Evolutionary conservation across 2,113 vertebrate genomes (phyloP).

Genomic region (Tricholaema leucomelas): DNA sequence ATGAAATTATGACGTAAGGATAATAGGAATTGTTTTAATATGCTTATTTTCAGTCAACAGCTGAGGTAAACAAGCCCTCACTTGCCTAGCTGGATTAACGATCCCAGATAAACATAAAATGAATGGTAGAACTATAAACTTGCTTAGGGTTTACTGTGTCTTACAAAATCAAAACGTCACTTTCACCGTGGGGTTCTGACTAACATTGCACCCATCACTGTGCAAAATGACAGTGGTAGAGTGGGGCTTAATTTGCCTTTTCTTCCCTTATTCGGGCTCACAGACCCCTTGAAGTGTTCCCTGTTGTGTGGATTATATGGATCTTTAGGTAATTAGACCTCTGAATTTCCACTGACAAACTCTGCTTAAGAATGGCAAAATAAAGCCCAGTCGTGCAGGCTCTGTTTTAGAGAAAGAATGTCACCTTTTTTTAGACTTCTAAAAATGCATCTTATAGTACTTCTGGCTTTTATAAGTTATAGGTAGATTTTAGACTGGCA

Average conservation of each 20-base stretch:
- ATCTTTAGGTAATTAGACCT: neutral
- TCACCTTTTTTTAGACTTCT: neutral
- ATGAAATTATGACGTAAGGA: neutral
- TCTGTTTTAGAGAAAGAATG: neutral
- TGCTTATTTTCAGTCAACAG: neutral
- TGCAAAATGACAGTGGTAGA: neutral
- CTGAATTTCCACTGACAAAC: neutral
- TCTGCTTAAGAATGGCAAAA: neutral
- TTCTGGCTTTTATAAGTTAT: neutral
- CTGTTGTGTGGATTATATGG: neutral
- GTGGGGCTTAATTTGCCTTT: neutral
- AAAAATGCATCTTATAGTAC: neutral
- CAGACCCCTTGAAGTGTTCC: neutral
- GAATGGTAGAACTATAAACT: neutral
- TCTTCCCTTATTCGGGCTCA: neutral
- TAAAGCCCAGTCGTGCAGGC: neutral
- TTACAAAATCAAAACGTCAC: neutral
- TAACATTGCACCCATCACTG: neutral
- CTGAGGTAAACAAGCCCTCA: neutral
- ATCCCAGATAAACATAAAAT: neutral
- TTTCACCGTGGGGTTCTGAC: rapidly evolving
- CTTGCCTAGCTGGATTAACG: neutral
- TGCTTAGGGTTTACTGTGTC: neutral
- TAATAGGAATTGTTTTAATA: neutral
- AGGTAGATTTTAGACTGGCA: neutral